Base-by-base conservation (phyloP, 2,888 invertebrate species). In the Clanis bilineata region DNA sequence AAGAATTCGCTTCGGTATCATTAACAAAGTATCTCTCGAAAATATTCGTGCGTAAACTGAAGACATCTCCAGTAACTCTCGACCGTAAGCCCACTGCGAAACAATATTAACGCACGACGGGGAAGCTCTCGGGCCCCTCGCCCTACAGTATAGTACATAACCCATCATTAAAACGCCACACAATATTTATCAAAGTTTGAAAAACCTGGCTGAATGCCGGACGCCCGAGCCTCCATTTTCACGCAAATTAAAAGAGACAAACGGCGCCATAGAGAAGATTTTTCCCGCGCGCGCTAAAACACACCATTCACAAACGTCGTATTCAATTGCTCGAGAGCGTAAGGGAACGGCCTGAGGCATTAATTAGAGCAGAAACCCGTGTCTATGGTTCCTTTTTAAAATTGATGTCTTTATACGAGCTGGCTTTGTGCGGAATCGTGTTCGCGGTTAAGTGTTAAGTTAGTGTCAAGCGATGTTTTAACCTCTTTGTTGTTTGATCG, bases 221-320 rank as follows among this genome's bases (percentile, higher is more conserved):
- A 82, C 83, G 80, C 85, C 83, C 76, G 81, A 86, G 84, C 82
- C 77, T 80, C 83, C 88, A 89, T 89, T 90, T 91, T 90, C 80
- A 88, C 89, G 86, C 88, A 90, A 91, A 92, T 91, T 90, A 90
- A 92, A 90, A 91, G 87, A 89, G 84, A 85, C 86, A 87, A 86
- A 87, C 80, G 82, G 71, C 80, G 67, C 77, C 82, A 86, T 83
- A 89, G 82, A 85, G 80, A 81, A 83, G 79, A 82, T 79, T 79
- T 79, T 80, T 51, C 77, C 83, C 82, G 83, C 81, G 84, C 79
- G 76, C 81, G 87, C 77, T 88, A 88, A 90, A 89, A 84, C 84
- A 76, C 83, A 83, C 85, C 88, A 90, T 90, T 90, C 89, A 89
- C 79, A 76, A 82, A 79, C 82, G 80, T 73, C 71, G 82, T 80